Evolutionary conservation across 2,797 vertebrate species (phyloP), one percentile per base, ranked within the genome.

Genomic region (Gobio occitaniae): DNA sequence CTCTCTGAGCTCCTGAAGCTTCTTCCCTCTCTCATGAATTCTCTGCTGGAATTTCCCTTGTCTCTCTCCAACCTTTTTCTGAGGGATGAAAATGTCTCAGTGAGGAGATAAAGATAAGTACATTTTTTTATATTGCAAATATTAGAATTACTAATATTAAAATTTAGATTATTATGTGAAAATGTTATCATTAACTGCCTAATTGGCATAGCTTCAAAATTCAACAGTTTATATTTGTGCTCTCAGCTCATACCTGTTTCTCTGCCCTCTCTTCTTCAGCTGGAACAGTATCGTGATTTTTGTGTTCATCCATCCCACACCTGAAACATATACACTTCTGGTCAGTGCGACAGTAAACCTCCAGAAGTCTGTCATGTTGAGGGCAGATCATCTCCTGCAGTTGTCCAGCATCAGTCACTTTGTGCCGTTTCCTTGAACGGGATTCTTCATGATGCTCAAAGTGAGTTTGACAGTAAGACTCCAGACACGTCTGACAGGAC

Each of bases 1-100:
- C 29, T 36, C 72, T 54, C 32, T 76, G 16, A 76, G 72, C 72
- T 76, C 48, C 50, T 13, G 50, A 54, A 56, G 17, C 72, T 36
- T 29, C 8, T 52, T 54, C 29, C 36, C 7, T 36, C 10, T 75
- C 17, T 76, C 29, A 0, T 76, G 50, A 32, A 56, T 76, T 56
- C 10, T 76, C 16, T 21, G 52, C 17, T 36, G 72, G 48, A 76
- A 21, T 6, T 54, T 36, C 3, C 0, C 3, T 54, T 21, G 29
- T 13, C 12, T 76, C 10, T 21, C 29, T 6, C 50, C 52, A 21
- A 76, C 17, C 11, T 76, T 50, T 54, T 36, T 76, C 50, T 76
- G 17, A 8, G 29, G 29, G 13, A 65, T 1, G 6, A 15, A 29
- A 65, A 32, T 54, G 6, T 19, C 1, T 5, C 29, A 32, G 29